phyloP scores from a whole-genome alignment of 2,888 invertebrate species.

The Calliphora vomitoria region DNA sequence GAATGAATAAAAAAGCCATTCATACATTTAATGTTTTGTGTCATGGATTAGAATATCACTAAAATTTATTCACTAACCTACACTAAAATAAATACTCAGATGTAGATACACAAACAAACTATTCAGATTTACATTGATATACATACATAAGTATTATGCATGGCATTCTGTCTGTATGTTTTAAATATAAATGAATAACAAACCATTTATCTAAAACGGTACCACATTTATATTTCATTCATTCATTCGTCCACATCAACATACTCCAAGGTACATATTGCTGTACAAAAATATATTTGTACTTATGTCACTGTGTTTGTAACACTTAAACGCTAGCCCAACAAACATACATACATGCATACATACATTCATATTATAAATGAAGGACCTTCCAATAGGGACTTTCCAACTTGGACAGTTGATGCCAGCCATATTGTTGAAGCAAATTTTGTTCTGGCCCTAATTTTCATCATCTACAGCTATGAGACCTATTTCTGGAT shows the following conservation, averaged over 20 bases:
- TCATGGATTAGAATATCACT: conserved; percentile 53
- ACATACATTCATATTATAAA: no score
- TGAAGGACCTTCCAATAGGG: no score
- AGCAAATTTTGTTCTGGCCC: no score
- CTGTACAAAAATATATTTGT: neutral
- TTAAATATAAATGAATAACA: conserved; percentile 39
- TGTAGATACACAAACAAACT: no score
- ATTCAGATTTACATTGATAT: no score
- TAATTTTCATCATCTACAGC: no score
- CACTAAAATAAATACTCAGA: neutral
- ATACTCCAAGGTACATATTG: neutral
- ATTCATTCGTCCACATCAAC: neutral
- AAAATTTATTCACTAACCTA: conserved; percentile 42
- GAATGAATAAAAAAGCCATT: conserved; percentile 60
- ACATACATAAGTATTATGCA: neutral
- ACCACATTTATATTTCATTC: conserved; percentile 42
- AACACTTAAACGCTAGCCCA: neutral
- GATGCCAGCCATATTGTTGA: no score
- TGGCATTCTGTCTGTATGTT: neutral
- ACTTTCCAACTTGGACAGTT: no score
- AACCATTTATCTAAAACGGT: conserved; percentile 54
- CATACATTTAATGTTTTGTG: conserved; percentile 53
- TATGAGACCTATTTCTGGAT: no score
- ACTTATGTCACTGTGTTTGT: neutral
- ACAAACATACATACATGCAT: no score